Conservation (phyloP, 2,113 vertebrate species). For the Fulica atra region DNA sequence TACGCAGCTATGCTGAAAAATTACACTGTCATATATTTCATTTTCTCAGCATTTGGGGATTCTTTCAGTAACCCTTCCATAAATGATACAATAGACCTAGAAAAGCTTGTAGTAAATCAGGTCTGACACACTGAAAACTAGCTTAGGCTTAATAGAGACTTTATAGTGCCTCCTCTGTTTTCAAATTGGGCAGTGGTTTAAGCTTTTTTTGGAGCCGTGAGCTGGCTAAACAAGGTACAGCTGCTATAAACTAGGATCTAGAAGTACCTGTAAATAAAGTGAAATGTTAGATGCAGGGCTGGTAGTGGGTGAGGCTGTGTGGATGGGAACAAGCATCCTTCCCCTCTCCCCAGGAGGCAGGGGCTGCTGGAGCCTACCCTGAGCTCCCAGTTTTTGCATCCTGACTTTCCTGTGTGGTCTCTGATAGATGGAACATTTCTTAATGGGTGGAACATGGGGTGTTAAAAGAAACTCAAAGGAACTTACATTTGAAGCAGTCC, state of each 20-base stretch:
- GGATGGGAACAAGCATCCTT: not conserved
- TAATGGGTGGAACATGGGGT: accelerated
- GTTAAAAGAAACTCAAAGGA: not conserved
- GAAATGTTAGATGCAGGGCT: not conserved
- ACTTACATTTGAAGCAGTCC: not conserved
- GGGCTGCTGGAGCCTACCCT: not conserved
- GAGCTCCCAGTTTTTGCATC: not conserved
- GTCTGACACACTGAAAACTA: constrained; percentile 21
- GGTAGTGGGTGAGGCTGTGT: not conserved
- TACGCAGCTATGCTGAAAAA: not conserved
- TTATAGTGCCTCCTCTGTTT: not conserved
- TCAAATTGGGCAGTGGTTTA: not conserved
- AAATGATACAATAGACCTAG: not conserved
- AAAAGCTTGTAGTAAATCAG: constrained; percentile 21
- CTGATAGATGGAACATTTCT: not conserved
- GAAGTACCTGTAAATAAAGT: not conserved
- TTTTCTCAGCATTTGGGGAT: constrained; percentile 1
- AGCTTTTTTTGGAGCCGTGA: not conserved
- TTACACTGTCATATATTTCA: constrained; percentile 4
- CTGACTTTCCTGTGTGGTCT: not conserved
- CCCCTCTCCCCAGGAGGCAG: not conserved
- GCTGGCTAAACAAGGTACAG: not conserved
- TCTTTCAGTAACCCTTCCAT: not conserved
- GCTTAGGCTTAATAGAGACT: not conserved
- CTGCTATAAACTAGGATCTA: not conserved